Conservation (phyloP, 1,140 invertebrate genomes). For the Triops cancriformis region DNA sequence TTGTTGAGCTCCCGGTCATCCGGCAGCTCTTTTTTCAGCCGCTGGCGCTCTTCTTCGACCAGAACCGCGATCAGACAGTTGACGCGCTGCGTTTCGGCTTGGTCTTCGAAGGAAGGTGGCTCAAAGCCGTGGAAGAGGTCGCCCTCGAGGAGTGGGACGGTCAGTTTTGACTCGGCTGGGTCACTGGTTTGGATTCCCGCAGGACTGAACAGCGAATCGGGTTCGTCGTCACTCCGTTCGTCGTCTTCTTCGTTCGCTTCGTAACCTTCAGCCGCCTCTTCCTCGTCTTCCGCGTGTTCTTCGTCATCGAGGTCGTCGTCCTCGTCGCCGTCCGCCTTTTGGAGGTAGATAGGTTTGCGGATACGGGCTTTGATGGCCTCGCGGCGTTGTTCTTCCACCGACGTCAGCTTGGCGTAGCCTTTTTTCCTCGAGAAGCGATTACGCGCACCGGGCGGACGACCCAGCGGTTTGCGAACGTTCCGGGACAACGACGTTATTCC, state of each 20-base stretch:
- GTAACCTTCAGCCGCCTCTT: not conserved
- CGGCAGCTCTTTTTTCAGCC: not conserved
- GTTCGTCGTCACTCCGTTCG: not conserved
- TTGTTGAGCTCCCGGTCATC: not conserved
- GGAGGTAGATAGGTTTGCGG: not conserved
- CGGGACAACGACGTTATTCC: not conserved
- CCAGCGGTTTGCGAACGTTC: not conserved
- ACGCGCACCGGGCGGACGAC: not conserved
- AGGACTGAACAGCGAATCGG: not conserved
- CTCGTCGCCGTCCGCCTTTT: not conserved
- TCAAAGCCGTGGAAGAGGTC: not conserved
- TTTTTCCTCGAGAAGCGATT: not conserved
- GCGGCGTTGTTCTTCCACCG: not conserved
- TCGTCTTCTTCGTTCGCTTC: not conserved
- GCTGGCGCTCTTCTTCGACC: not conserved
- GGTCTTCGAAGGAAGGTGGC: not conserved
- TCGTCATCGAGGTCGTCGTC: not conserved
- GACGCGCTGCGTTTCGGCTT: not conserved
- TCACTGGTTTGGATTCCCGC: not conserved
- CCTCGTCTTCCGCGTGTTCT: not conserved
- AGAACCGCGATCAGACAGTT: not conserved
- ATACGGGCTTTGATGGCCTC: not conserved
- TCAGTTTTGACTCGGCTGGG: not conserved
- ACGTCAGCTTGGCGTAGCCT: not conserved
- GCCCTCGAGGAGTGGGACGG: not conserved